Base-by-base conservation (phyloP, 1,140 invertebrate species). In the Zaprionus capensis region DNA sequence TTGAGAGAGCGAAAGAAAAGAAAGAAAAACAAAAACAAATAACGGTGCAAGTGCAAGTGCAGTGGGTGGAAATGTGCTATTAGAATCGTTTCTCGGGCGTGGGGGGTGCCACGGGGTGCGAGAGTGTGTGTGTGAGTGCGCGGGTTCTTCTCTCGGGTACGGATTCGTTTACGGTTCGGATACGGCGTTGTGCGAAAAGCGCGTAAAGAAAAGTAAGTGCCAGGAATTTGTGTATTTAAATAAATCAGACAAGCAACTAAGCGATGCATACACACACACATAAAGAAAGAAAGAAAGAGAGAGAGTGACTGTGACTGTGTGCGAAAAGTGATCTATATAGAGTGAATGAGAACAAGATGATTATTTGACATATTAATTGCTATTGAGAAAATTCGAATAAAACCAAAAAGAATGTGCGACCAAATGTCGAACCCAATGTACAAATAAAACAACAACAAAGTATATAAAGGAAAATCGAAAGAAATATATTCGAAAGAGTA, bases 181-280 rank as follows among this genome's bases (percentile, higher is more conserved):
- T 22, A 41, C 38, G 38, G 38, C 51, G 41, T 56, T n/a, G 85
- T 82, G 82, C 68, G 69, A 81, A 90, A 88, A 88, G 81, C 81
- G 81, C 84, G 83, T 84, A 81, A 88, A 84, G 81, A 84, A 88
- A 88, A 88, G 84, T 88, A 90, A 90, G 84, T 88, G 84, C 69
- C 78, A 80, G 81, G 76, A 80, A 88, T 72, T 73, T 73, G 85
- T 90, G 78, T 88, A 88, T 90, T 88, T 81, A 90, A 88, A 88
- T 88, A 88, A 88, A 88, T 88, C 75, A 81, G 88, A 79, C 79
- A 81, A 90, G 78, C 81, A 84, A 77, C 78, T 84, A 79, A 88
- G 77, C 84, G 81, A 81, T 83, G 84, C 78, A 84, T 90, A 88
- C 85, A 88, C 84, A 87, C 84, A 80, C 57, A 41, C 38, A 82